A percentile compares a stretch with the other conserved stretches of the same genome.
These are phyloP conservation scores for Aethina tumida DNA, from an alignment of 1,140 invertebrate species.

Conservation along the genomic window DNA sequence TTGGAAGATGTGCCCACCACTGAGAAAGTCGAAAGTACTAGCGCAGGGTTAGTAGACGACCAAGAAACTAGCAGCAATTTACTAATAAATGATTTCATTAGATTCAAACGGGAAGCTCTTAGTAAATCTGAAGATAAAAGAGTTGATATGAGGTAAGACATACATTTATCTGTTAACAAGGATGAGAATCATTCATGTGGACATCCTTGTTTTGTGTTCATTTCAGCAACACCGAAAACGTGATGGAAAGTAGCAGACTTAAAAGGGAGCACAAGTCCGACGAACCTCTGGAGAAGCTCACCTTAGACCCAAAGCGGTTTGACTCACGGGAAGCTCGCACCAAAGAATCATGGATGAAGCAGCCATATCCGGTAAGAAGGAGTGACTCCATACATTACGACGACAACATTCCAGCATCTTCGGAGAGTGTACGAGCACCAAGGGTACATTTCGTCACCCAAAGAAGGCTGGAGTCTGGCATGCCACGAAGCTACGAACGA, in stretches of 20 bases:
- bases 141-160: slow-evolving; percentile 2
- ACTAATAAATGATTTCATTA: slow-evolving; percentile 29
- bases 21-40: slow-evolving; percentile 7
- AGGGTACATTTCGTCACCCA: slow-evolving; percentile 31
- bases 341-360: slow-evolving; percentile 29
- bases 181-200: background rate
- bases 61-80: slow-evolving; percentile 7
- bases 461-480: slow-evolving; percentile 17
- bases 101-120: slow-evolving; percentile 20
- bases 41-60: background rate
- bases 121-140: background rate
- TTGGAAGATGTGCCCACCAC: slow-evolving; percentile 13
- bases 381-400: slow-evolving; percentile 13
- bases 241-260: background rate
- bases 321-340: slow-evolving; percentile 1
- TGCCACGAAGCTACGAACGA: slow-evolving; percentile 8
- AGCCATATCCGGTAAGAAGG: slow-evolving; percentile 23
- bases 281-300: too few relatives aligned
- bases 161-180: slow-evolving; percentile 7
- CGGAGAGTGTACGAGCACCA: slow-evolving; percentile 20
- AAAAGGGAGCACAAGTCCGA: background rate
- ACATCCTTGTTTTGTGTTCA: too few relatives aligned
- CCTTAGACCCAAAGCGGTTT: too few relatives aligned
- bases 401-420: slow-evolving; percentile 16
- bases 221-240: too few relatives aligned